These are phyloP conservation scores for Zaprionus kolodkinae DNA, from an alignment of 1,140 invertebrate species.

Conservation along the genomic window DNA sequence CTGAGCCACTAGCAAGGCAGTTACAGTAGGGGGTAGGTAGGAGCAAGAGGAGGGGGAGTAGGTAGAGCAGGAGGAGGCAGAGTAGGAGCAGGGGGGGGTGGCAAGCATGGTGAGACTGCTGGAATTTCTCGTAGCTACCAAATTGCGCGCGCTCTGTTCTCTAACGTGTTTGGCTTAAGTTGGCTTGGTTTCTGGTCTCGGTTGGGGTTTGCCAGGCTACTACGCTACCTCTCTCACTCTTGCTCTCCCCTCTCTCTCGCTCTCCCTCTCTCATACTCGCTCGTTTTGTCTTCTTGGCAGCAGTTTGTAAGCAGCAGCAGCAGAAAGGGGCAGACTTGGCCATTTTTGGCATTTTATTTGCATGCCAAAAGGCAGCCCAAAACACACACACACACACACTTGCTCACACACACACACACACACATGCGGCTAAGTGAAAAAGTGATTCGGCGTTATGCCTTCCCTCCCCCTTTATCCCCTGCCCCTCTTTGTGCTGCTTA, in stretches of 20 bases:
- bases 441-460: slow-evolving; percentile 64
- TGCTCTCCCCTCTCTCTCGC: not conserved
- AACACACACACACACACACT: slow-evolving; percentile 28
- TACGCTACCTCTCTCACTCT: not conserved
- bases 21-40: not conserved
- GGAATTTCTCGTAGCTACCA: slow-evolving; percentile 51
- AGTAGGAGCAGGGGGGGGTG: not conserved
- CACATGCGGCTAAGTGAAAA: slow-evolving; percentile 71
- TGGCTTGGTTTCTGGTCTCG: slow-evolving; percentile 77
- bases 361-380: slow-evolving; percentile 73
- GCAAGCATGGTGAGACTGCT: slow-evolving; percentile 9
- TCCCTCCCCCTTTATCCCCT: slow-evolving; percentile 3
- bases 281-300: slow-evolving; percentile 8
- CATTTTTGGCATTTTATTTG: slow-evolving; percentile 68
- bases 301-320: not conserved
- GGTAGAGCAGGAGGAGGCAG: not conserved
- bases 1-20: not conserved
- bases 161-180: slow-evolving; percentile 81
- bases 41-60: not conserved
- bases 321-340: not conserved
- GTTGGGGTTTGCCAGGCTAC: slow-evolving; percentile 28
- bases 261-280: not conserved
- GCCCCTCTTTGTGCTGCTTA: slow-evolving; percentile 51
- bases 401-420: not conserved
- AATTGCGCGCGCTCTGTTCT: slow-evolving; percentile 72